Evolutionary conservation across 2,888 invertebrate species (phyloP).

Genomic region (Sinopyrophorus schimmeli): DNA sequence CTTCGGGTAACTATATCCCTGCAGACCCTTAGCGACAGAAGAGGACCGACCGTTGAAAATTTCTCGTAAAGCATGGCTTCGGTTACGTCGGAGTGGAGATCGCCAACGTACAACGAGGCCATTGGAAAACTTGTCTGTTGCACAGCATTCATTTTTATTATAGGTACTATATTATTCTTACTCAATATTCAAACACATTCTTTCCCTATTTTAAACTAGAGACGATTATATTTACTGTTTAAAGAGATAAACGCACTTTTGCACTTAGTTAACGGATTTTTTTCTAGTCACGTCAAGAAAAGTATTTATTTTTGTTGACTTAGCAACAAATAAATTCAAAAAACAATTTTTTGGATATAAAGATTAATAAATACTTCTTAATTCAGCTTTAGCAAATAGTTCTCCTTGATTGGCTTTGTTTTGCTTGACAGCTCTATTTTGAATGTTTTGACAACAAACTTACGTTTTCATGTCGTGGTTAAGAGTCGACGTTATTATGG

Average conservation of each 20-base stretch:
- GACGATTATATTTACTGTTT: conserved; percentile 3
- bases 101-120: conserved; percentile 99
- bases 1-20: conserved; percentile 96
- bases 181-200: conserved; percentile 6
- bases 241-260: conserved; percentile 12
- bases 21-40: conserved; percentile 97
- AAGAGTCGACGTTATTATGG: too few species aligned
- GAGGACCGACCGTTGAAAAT: conserved; percentile 97
- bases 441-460: too few species aligned
- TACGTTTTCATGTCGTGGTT: too few species aligned
- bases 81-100: conserved; percentile 96
- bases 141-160: conserved; percentile 48
- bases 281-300: conserved; percentile 14
- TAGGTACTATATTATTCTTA: conserved; percentile 11
- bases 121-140: conserved; percentile 73
- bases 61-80: conserved; percentile 99
- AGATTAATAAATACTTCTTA: too few species aligned
- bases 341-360: too few species aligned
- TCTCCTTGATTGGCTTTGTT: too few species aligned
- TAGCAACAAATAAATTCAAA: conserved; percentile 7
- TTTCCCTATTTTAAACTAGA: background rate
- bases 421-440: too few species aligned
- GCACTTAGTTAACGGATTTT: conserved; percentile 15
- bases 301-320: conserved; percentile 15
- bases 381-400: too few species aligned